These are phyloP conservation scores for Phortica variegata DNA, from an alignment of 1,140 invertebrate species.

Conservation along the genomic window DNA sequence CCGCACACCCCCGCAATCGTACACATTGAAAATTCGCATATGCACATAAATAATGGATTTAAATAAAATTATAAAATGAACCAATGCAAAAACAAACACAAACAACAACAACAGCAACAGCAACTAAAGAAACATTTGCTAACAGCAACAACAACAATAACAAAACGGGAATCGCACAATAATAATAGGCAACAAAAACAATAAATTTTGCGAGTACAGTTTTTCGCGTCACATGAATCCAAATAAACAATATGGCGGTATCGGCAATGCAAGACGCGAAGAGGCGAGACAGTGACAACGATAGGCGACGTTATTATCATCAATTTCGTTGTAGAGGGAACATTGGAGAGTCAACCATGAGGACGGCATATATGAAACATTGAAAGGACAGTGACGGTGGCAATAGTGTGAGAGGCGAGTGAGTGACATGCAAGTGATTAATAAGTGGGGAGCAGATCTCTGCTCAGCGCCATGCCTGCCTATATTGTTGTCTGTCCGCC, in stretches of 20 bases:
- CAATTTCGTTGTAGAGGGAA: too few relatives aligned
- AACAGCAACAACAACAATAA: too few relatives aligned
- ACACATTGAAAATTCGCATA: too few relatives aligned
- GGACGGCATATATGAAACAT: not conserved
- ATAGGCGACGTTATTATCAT: too few relatives aligned
- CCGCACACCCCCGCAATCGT: too few relatives aligned
- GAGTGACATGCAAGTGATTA: constrained; percentile 34
- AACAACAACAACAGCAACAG: too few relatives aligned
- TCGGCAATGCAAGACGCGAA: too few relatives aligned
- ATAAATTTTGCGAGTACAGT: constrained; percentile 24
- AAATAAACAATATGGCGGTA: constrained; percentile 33
- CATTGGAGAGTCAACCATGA: too few relatives aligned
- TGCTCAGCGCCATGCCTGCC: constrained; percentile 7
- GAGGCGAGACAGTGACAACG: too few relatives aligned
- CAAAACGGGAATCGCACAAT: not conserved
- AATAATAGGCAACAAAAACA: constrained; percentile 1
- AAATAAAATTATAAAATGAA: too few relatives aligned
- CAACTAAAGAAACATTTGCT: too few relatives aligned
- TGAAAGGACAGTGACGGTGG: not conserved
- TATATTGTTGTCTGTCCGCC: too few relatives aligned
- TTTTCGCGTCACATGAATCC: constrained; percentile 38
- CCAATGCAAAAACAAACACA: constrained; percentile 10
- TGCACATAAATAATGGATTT: not conserved
- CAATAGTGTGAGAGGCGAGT: constrained; percentile 7
- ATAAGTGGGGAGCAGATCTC: constrained; percentile 28